Conservation (phyloP, 2,797 vertebrate species). For the Alca torda region DNA sequence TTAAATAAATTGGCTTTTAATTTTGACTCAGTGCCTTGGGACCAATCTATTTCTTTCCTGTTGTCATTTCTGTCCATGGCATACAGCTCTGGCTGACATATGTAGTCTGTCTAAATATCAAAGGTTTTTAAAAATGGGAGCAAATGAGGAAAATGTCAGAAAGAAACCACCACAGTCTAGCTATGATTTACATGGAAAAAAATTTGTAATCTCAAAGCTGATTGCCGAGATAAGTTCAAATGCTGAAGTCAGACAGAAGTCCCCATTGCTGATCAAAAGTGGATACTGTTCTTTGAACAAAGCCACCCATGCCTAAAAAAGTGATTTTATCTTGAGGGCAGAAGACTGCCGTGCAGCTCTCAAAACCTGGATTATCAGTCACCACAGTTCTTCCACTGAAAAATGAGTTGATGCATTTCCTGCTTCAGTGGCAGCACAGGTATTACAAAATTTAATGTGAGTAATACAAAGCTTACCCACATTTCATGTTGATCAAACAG, state of each 20-base stretch:
- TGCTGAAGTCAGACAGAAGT: neutral
- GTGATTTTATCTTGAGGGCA: neutral
- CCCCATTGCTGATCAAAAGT: neutral
- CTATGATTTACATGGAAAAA: neutral
- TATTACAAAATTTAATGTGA: neutral
- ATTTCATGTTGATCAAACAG: neutral
- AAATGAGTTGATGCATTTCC: neutral
- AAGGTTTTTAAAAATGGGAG: neutral
- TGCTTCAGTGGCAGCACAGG: neutral
- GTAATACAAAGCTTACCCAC: neutral
- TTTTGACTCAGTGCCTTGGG: conserved; percentile 7
- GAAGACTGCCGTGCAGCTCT: neutral
- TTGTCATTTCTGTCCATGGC: conserved; percentile 11
- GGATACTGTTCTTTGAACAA: neutral
- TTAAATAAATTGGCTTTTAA: conserved; percentile 20
- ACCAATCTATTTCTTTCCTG: conserved; percentile 10
- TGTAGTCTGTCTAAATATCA: conserved; percentile 26
- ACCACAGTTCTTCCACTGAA: neutral
- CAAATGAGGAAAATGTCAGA: neutral
- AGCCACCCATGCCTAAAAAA: neutral
- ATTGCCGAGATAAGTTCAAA: neutral
- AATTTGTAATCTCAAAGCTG: neutral
- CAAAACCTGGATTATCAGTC: neutral
- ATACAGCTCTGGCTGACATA: conserved; percentile 24
- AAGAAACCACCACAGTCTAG: neutral